Evolutionary conservation across 2,888 invertebrate genomes (phyloP).

Genomic region (Drosophila lutescens): DNA sequence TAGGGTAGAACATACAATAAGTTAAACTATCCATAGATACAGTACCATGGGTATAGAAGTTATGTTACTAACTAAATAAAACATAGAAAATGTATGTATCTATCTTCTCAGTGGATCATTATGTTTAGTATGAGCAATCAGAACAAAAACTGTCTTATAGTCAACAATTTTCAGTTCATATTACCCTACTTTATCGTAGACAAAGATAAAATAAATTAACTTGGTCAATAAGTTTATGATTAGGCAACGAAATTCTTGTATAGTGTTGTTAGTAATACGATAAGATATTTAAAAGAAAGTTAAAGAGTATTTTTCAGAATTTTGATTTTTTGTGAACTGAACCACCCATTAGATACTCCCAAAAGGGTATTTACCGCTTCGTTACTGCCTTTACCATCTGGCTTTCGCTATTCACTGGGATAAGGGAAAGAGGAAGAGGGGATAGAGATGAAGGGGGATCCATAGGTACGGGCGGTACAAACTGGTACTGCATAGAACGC

Average conservation of each 20-base stretch:
- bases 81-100: no score
- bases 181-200: background rate
- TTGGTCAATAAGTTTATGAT: background rate
- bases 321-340: no score
- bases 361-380: slow-evolving; percentile 16
- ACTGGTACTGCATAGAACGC: slow-evolving; percentile 59
- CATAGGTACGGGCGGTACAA: slow-evolving; percentile 16
- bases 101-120: background rate
- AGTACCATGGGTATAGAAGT: no score
- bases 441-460: background rate
- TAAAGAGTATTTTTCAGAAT: no score
- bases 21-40: no score
- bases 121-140: background rate
- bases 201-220: background rate
- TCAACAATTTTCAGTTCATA: no score
- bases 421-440: slow-evolving; percentile 4
- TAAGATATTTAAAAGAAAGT: no score
- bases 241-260: background rate
- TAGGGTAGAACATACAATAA: no score
- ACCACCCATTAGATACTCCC: no score
- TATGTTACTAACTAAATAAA: no score
- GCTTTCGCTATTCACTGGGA: slow-evolving; percentile 23
- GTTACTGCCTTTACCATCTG: background rate
- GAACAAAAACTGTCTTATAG: no score
- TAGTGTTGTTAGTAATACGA: background rate